These are phyloP conservation scores for Lagocephalus sceleratus DNA, from an alignment of 2,797 vertebrate species.

Conservation along the genomic window DNA sequence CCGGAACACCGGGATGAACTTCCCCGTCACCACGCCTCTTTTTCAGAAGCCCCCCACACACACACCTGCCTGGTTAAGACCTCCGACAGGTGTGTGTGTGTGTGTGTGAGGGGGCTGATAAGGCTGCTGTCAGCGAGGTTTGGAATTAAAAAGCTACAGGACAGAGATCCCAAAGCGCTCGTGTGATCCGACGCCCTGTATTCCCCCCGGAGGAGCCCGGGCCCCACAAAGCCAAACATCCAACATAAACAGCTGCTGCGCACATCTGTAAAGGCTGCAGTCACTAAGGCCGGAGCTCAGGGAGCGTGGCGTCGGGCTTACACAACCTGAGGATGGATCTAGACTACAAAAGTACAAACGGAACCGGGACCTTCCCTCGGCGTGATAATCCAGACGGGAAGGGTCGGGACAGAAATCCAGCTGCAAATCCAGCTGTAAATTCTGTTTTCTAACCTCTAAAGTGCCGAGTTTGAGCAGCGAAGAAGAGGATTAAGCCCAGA, in stretches of 20 bases:
- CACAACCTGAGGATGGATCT: background rate
- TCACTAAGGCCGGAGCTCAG: slow-evolving; percentile 34
- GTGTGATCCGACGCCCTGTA: slow-evolving; percentile 8
- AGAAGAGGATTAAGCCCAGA: too few species aligned
- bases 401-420: too few species aligned
- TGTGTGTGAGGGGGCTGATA: slow-evolving; percentile 25
- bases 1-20: background rate
- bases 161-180: slow-evolving; percentile 18
- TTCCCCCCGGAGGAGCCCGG: slow-evolving; percentile 1
- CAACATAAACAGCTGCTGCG: slow-evolving; percentile 33
- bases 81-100: slow-evolving; percentile 15
- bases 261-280: slow-evolving; percentile 25
- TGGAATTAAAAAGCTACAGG: slow-evolving; percentile 27
- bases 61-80: slow-evolving; percentile 21
- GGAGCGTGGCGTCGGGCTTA: background rate
- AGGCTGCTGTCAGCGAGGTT: slow-evolving; percentile 37
- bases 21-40: too few species aligned
- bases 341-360: background rate
- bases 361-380: too few species aligned
- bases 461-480: too few species aligned
- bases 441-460: too few species aligned
- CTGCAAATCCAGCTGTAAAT: too few species aligned
- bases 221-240: slow-evolving; percentile 14
- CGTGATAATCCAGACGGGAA: background rate
- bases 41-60: too few species aligned